Percentiles rank a stretch among this genome's conserved stretches.
phyloP scores from a whole-genome alignment of 2,113 vertebrate genomes.

The Chrysemys picta region DNA sequence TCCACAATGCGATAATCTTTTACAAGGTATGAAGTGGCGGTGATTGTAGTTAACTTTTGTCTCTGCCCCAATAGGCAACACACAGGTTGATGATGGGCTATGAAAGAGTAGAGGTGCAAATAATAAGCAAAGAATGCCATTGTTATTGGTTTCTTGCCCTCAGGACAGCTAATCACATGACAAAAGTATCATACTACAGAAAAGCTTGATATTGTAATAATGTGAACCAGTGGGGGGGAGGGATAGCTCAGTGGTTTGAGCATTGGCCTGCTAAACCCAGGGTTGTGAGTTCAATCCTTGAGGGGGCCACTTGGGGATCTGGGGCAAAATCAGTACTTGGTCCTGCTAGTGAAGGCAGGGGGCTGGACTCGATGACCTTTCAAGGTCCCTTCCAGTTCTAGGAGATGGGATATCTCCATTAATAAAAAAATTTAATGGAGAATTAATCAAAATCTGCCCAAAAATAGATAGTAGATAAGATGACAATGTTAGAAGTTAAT shows the following conservation, averaged over 20 bases:
- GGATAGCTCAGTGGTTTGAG: too few relatives aligned
- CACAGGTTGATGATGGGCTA: slow-evolving; percentile 22
- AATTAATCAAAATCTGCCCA: slow-evolving; percentile 66
- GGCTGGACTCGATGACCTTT: too few relatives aligned
- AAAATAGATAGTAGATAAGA: slow-evolving; percentile 36
- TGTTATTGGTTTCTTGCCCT: slow-evolving; percentile 72
- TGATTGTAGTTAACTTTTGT: slow-evolving; percentile 75
- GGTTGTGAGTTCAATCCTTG: too few relatives aligned
- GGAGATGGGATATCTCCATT: too few relatives aligned
- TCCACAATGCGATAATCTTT: slow-evolving; percentile 40
- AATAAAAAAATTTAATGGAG: slow-evolving; percentile 47
- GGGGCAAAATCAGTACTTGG: too few relatives aligned
- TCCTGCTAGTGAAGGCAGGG: too few relatives aligned
- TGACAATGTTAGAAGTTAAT: slow-evolving; percentile 26
- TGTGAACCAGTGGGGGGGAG: slow-evolving; percentile 24
- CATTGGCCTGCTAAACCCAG: too few relatives aligned
- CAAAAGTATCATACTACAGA: slow-evolving; percentile 25
- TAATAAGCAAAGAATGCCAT: slow-evolving; percentile 61
- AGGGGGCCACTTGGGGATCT: too few relatives aligned
- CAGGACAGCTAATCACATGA: slow-evolving; percentile 58
- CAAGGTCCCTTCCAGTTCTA: too few relatives aligned
- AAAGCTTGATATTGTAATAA: slow-evolving; percentile 34
- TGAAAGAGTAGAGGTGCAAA: slow-evolving; percentile 38
- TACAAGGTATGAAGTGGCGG: slow-evolving; percentile 50
- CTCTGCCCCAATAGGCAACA: slow-evolving; percentile 33